Evolutionary conservation across 2,888 invertebrate genomes (phyloP).

Genomic region (Metopia argyrocephala): DNA sequence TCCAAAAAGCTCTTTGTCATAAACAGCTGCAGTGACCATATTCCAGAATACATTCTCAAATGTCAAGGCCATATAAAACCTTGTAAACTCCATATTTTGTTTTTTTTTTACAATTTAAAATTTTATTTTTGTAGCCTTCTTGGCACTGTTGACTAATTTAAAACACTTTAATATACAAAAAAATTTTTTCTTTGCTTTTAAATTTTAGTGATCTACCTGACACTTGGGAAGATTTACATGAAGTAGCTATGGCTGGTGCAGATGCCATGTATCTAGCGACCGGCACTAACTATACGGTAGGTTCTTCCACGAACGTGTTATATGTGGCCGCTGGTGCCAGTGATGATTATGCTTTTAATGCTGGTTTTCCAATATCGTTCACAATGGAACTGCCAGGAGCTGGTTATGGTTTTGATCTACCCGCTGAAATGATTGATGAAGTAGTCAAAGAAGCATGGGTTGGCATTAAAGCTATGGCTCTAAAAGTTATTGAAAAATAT

Average conservation of each 20-base stretch:
- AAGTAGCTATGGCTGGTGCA: conserved; percentile 75
- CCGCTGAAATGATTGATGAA: conserved; percentile 80
- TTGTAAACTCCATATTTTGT: too few relatives aligned
- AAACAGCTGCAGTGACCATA: too few relatives aligned
- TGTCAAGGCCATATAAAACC: too few relatives aligned
- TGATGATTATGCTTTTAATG: conserved; percentile 83
- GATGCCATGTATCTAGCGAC: conserved; percentile 75
- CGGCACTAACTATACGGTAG: conserved; percentile 76
- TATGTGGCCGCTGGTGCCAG: conserved; percentile 82
- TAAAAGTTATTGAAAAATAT: conserved; percentile 72
- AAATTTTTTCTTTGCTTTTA: too few relatives aligned
- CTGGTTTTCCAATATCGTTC: conserved; percentile 81
- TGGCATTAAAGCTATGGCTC: conserved; percentile 76
- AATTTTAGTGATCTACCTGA: conserved; percentile 76
- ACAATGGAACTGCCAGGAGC: conserved; percentile 83
- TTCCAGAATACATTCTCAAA: too few relatives aligned
- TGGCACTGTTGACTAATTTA: too few relatives aligned
- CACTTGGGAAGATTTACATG: conserved; percentile 77
- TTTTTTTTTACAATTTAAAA: too few relatives aligned
- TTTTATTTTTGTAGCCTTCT: too few relatives aligned
- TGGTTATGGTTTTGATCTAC: conserved; percentile 82
- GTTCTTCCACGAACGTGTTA: conserved; percentile 79
- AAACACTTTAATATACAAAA: too few relatives aligned
- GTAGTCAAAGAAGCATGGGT: conserved; percentile 82
- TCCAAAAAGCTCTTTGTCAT: too few relatives aligned